Base-by-base conservation (phyloP, 2,888 invertebrate genomes). In the Oxyteleia sp. region DNA sequence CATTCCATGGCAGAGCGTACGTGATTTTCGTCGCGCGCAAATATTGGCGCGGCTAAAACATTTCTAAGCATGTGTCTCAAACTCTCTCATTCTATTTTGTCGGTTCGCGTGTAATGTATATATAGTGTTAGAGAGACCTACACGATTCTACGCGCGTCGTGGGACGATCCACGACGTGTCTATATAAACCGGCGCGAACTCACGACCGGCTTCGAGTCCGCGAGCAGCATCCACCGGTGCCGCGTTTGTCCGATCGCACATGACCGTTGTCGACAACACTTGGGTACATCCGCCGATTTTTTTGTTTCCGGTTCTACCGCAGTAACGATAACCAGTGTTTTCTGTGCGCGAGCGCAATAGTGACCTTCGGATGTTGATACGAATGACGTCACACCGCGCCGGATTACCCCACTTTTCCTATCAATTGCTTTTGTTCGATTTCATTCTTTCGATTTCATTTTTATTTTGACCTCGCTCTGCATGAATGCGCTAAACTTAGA, bases 141-240 rank as follows among this genome's bases (percentile, higher is more conserved):
- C 79, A 72, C 71, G 23, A 64, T 64, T 66, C 26, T 66, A 63
- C 15, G 76, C 23, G 72, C 66, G 69, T 88, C 91, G 91, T 91
- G 89, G 91, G 90, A 90, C 90, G 90, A 91, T 88, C 84, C 88
- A 86, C 88, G 80, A 85, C 84, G 79, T 82, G 87, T 90, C 90
- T 92, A 91, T 92, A 92, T 92, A 92, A 91, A 91, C 89, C 87
- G 83, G 80, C 86, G 88, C 84, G 87, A 87, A 88, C 87, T 86
- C 86, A 74, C 87, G 84, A 82, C 66, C 72, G 71, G 75, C 81
- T 82, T 78, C 64, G 86, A 88, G 88, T 87, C 69, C 69, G 83
- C 85, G 85, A 75, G 75, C 84, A 66, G 79, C 83, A 68, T 84
- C 75, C 82, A 38, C 57, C 68, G 68, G 45, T 57, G 75, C 29